These are phyloP conservation scores for Drosophila tropicalis DNA, from an alignment of 1,140 invertebrate genomes.

Conservation along the genomic window DNA sequence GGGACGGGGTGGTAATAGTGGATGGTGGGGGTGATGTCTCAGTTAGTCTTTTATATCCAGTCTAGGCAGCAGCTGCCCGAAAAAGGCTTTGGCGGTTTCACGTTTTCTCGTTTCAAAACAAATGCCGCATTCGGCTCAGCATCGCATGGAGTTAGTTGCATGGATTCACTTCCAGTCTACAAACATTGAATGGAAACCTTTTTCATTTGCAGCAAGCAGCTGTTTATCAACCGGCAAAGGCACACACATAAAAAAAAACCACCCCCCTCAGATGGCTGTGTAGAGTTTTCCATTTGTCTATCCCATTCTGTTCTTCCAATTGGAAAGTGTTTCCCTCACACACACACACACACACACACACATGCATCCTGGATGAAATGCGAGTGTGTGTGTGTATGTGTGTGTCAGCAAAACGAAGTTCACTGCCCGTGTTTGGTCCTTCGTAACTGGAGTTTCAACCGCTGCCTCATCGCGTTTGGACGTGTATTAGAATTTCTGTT, in stretches of 20 bases:
- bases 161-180: conserved; percentile 58
- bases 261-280: conserved; percentile 43
- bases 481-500: conserved; percentile 38
- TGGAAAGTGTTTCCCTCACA: conserved; percentile 54
- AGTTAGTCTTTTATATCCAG: conserved; percentile 34
- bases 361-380: conserved; percentile 47
- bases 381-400: conserved; percentile 6
- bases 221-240: conserved; percentile 51
- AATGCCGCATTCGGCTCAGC: conserved; percentile 52
- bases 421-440: conserved; percentile 55
- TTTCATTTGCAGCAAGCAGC: conserved; percentile 62
- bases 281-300: conserved; percentile 50
- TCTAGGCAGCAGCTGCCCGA: conserved; percentile 27
- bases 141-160: conserved; percentile 15
- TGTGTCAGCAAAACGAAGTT: conserved; percentile 52
- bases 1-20: not conserved
- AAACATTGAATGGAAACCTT: conserved; percentile 38
- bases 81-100: not conserved
- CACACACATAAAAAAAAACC: conserved; percentile 21
- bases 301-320: conserved; percentile 66
- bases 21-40: conserved; percentile 1
- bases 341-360: not conserved
- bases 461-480: conserved; percentile 61
- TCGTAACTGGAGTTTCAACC: conserved; percentile 58
- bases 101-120: conserved; percentile 78